Evolutionary conservation across 2,797 vertebrate genomes (phyloP), one percentile per base, ranked within the genome.

Genomic region (Nannoperca australis): DNA sequence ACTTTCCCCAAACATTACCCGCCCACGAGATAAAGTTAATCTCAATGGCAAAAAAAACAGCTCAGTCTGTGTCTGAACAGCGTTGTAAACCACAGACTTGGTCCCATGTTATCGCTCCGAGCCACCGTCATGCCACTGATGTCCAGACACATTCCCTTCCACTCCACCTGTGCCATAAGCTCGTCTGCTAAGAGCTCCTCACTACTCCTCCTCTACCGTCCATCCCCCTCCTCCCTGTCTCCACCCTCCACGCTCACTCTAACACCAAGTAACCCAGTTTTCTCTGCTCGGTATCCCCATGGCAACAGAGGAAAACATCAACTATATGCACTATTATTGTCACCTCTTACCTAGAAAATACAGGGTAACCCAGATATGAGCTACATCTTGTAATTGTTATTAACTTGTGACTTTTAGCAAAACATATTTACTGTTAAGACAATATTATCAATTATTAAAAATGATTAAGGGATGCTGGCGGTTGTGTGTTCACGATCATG

Each of bases 121-220:
- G 93, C 87, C 76, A 80, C 84, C 77, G 84, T 89, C 85, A 81
- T 85, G 90, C 79, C 90, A 84, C 54, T 40, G 73, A 74, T 79
- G 90, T 94, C 94, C 91, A 95, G 94, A 94, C 93, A 82, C 87
- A 94, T 95, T 95, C 79, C 85, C 89, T 94, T 95, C 91, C 93
- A 93, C 94, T 94, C 84, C 94, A 93, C 89, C 90, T 92, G 92
- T 91, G 91, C 85, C 87, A 86, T 61, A 74, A 84, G 71, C 80
- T 73, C 30, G 85, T 90, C 86, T 92, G 83, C 81, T 73, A 75
- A 88, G 86, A 85, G 85, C 79, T 73, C 59, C 9, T 75, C 65
- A 20, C 36, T 47, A 73, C 83, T 79, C 74, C 79, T 80, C 81
- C 81, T 76, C 78, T 73, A 55, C 77, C 79, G 65, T 86, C 83